Percentiles rank a stretch among this genome's conserved stretches.
Conservation (phyloP, 2,113 vertebrate genomes). For the Mesitornis unicolor region DNA sequence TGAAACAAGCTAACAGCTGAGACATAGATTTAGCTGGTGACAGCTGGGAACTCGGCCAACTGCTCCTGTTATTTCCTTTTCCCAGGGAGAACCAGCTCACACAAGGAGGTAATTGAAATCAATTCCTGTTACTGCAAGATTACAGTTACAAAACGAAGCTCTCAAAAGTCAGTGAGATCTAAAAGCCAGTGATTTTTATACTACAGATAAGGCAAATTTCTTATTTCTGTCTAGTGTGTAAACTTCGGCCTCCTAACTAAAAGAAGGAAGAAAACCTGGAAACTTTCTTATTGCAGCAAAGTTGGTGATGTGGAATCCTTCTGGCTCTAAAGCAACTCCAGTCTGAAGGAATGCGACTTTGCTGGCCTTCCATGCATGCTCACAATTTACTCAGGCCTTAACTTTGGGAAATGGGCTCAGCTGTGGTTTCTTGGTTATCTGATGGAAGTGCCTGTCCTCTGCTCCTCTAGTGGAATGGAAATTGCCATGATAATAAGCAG, state of each 20-base stretch:
- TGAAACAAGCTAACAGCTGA: conserved; percentile 15
- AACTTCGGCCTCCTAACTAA: not conserved
- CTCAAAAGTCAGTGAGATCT: not conserved
- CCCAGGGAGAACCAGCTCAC: not conserved
- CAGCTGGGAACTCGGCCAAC: not conserved
- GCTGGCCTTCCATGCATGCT: not conserved
- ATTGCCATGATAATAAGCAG: not conserved
- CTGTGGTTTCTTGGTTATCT: not conserved
- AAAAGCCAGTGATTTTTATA: not conserved
- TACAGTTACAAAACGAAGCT: not conserved
- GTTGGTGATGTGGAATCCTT: not conserved
- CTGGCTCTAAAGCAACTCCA: not conserved
- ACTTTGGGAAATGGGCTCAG: not conserved
- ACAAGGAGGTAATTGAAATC: conserved; percentile 11
- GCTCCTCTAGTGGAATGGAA: not conserved
- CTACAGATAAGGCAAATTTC: not conserved
- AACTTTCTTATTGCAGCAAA: not conserved
- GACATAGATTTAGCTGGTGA: not conserved
- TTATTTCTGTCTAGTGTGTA: not conserved
- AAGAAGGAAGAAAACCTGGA: not conserved
- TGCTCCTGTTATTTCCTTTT: conserved; percentile 16
- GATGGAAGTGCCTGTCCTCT: not conserved
- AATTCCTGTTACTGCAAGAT: conserved; percentile 7
- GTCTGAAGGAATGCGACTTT: not conserved
- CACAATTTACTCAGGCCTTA: not conserved